Evolutionary conservation across 2,888 invertebrate species (phyloP).

Genomic region (Pristionchus arcanus): DNA sequence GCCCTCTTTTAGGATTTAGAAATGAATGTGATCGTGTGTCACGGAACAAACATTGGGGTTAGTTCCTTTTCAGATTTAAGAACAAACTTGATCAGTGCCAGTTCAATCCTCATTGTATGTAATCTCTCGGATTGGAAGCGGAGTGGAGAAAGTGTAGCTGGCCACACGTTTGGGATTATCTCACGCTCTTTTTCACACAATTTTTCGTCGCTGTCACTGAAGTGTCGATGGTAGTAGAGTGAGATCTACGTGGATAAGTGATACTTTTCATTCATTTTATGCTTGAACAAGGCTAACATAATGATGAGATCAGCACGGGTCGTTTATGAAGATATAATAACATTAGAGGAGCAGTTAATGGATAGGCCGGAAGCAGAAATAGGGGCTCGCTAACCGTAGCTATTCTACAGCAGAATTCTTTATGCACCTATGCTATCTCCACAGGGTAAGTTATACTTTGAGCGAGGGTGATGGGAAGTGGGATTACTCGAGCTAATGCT

Average conservation of each 20-base stretch:
- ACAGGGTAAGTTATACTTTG: background rate
- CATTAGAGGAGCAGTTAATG: background rate
- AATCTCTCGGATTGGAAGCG: background rate
- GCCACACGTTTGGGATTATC: conserved; percentile 9
- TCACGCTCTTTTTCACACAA: background rate
- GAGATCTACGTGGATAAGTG: background rate
- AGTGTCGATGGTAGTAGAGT: background rate
- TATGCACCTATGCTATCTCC: no score
- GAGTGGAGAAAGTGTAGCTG: background rate
- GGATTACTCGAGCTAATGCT: background rate
- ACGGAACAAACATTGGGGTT: no score
- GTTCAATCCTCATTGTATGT: background rate
- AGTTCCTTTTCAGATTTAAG: no score
- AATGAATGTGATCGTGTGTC: no score
- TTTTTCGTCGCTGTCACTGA: background rate
- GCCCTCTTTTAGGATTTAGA: no score
- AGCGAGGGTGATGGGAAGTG: background rate
- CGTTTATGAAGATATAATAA: background rate
- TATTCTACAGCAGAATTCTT: background rate
- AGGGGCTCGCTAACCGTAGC: background rate
- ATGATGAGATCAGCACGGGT: background rate
- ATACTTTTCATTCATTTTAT: background rate
- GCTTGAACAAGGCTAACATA: background rate
- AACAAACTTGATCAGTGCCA: no score
- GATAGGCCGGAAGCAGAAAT: background rate